Percentiles rank a stretch among this genome's conserved stretches.
These are phyloP conservation scores for Spea hammondii DNA, from an alignment of 2,797 vertebrate species.

Conservation along the genomic window DNA sequence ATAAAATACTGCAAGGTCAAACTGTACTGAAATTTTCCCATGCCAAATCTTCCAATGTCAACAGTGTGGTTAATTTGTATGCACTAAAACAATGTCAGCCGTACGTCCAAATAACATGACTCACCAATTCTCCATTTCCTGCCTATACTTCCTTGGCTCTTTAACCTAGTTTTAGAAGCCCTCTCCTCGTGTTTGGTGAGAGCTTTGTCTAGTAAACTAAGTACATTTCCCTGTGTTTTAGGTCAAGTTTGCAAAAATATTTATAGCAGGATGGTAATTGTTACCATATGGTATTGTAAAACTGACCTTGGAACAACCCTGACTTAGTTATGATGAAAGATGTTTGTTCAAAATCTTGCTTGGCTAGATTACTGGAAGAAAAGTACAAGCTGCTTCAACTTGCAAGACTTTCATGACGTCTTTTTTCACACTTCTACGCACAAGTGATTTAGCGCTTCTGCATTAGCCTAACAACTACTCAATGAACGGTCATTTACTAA, in stretches of 20 bases:
- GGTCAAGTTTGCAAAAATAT: conserved; percentile 47
- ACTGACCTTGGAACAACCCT: conserved; percentile 7
- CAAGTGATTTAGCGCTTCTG: neutral
- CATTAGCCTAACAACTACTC: neutral
- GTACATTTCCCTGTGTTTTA: conserved; percentile 42
- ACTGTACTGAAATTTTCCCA: conserved; percentile 64
- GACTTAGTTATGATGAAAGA: conserved; percentile 22
- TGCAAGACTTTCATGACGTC: conserved; percentile 21
- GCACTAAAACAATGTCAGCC: conserved; percentile 62
- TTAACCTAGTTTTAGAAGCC: conserved; percentile 54
- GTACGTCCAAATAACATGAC: conserved; percentile 64
- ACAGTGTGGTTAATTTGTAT: conserved; percentile 64
- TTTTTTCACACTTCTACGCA: neutral
- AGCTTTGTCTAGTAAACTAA: conserved; percentile 50
- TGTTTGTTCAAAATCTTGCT: conserved; percentile 21
- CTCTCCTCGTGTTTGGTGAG: conserved; percentile 56
- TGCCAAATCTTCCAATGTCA: conserved; percentile 69
- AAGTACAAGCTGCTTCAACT: conserved; percentile 31
- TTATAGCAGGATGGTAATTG: conserved; percentile 43
- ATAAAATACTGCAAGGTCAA: conserved; percentile 56
- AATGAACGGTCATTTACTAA: no score
- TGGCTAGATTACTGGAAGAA: conserved; percentile 11
- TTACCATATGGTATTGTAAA: conserved; percentile 41
- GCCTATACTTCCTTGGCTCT: conserved; percentile 63
- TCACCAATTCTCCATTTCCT: conserved; percentile 68